Base-by-base conservation (phyloP, 1,140 invertebrate species). In the Plectus sambesii region DNA sequence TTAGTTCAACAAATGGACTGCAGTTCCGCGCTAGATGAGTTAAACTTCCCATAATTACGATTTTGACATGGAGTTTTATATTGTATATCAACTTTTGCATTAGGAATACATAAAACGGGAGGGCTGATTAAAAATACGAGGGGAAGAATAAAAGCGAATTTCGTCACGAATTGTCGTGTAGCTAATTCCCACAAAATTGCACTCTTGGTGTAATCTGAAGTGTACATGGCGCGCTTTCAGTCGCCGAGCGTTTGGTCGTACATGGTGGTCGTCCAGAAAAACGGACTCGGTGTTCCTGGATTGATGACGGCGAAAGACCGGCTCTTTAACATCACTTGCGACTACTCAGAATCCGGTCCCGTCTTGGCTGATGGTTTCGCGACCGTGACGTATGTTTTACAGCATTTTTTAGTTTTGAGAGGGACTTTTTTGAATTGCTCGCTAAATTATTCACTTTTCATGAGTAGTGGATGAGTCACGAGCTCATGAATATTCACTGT, bases 321-420 rank as follows among this genome's bases (percentile, higher is more conserved):
- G 19, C 40, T 61, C 22, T 66, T 68, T 46, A 68, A 67, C 36
- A 51, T 66, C 6, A 65, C 65, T 19, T 66, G 63, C 47, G 63
- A 66, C 38, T 66, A 60, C 42, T 57, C 62, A 1, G 56, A 65
- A 15, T 36, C 51, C 17, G 56, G 30, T 2, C 47, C 57, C n/a
- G 20, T 15, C 22, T 50, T 50, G 47, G 40, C 23, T 19, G 24
- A 49, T 22, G 22, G 12, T 51, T 15, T 9, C 50, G 42, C 40
- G 47, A 39, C 2, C 19, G n/a, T 4, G 51, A 53, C 20, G 12
- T 19, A 30, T n/a, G 12, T 37, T 9, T 22, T 5, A 49, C 15
- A 24, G 41, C 27, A 33, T 38, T 55, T 12, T 17, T n/a, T 20
- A 17, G 17, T 8, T 41, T 41, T 17, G 12, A 56, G 17, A 56